Percentiles rank a stretch among this genome's conserved stretches.
Conservation (phyloP, 2,797 vertebrate genomes). For the Euthynnus affinis region DNA sequence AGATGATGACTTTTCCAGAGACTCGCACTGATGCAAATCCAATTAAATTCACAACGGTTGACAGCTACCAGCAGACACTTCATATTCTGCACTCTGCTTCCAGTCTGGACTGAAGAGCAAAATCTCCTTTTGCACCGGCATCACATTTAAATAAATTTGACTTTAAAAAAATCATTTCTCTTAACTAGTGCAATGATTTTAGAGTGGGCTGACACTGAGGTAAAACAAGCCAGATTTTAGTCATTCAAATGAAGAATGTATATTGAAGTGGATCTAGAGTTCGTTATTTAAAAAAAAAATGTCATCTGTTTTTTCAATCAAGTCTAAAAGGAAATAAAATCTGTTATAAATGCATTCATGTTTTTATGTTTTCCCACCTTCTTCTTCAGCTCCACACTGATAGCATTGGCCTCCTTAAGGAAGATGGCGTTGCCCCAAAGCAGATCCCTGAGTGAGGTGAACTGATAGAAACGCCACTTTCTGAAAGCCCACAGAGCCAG, state of each 20-base stretch:
- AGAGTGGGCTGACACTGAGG: background rate
- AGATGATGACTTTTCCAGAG: background rate
- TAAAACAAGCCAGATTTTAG: background rate
- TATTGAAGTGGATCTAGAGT: too few species aligned
- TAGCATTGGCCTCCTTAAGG: conserved; percentile 98
- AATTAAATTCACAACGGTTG: background rate
- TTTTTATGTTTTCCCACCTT: conserved; percentile 84
- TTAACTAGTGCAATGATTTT: background rate
- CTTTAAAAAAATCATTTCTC: background rate
- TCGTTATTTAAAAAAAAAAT: background rate
- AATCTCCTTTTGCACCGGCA: background rate
- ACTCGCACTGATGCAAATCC: background rate
- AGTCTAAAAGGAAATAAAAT: too few species aligned
- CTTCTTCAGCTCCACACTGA: conserved; percentile 98
- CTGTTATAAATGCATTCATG: too few species aligned
- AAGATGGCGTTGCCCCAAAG: conserved; percentile 99
- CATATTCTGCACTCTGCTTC: conserved; percentile 9
- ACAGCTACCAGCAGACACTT: background rate
- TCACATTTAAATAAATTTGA: conserved; percentile 6
- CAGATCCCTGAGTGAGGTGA: conserved; percentile 96
- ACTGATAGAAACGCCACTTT: conserved; percentile 99
- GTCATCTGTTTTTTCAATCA: background rate
- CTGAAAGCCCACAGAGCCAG: conserved; percentile 97
- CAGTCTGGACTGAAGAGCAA: conserved; percentile 4
- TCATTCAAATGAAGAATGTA: background rate